phyloP scores from a whole-genome alignment of 2,888 invertebrate species.

The Disparrhopalites patrizii region DNA sequence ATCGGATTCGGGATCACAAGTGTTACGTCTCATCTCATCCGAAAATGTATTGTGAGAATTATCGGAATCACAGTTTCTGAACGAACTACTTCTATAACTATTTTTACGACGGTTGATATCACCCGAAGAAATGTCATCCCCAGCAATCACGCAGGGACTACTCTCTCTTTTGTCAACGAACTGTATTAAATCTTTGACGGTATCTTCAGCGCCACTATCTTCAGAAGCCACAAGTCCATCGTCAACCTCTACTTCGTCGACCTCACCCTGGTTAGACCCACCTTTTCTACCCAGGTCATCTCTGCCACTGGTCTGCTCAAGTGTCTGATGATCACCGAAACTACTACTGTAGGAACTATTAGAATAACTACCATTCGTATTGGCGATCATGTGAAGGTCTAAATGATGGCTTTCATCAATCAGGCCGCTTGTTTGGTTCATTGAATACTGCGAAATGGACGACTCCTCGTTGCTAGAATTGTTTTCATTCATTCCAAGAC shows the following conservation, averaged over 20 bases:
- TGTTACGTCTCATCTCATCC: neutral
- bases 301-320: neutral
- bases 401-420: conserved; percentile 16
- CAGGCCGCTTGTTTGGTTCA: conserved; percentile 27
- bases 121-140: conserved; percentile 12
- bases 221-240: conserved; percentile 9
- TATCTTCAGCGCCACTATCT: conserved; percentile 25
- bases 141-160: conserved; percentile 3
- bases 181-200: conserved; percentile 22
- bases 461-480: conserved; percentile 17
- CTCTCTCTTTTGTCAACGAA: conserved; percentile 17
- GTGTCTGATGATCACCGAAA: conserved; percentile 13
- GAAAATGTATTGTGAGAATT: conserved; percentile 1
- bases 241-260: conserved; percentile 15
- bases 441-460: conserved; percentile 33
- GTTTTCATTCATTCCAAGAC: conserved; percentile 7
- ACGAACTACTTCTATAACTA: conserved; percentile 8
- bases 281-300: too few relatives aligned
- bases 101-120: conserved; percentile 11
- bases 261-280: neutral
- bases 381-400: conserved; percentile 15
- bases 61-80: conserved; percentile 11
- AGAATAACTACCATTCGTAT: conserved; percentile 19
- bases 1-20: neutral
- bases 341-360: conserved; percentile 24